Conservation (phyloP, 2,888 invertebrate species). For the Galerucella nymphaeae region DNA sequence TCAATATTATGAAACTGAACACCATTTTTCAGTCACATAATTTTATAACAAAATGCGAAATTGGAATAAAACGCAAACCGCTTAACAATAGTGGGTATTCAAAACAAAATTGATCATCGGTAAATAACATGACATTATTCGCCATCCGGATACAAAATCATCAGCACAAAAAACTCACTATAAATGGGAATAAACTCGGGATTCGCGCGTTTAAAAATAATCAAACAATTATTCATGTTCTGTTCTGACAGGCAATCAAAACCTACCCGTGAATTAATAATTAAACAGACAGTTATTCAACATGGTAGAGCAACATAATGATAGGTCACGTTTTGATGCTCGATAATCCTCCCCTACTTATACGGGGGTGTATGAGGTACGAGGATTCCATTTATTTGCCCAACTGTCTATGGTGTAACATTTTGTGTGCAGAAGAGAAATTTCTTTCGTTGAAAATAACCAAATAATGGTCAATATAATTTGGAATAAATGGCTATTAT, state of each 20-base stretch:
- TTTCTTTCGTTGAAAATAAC: too few relatives aligned
- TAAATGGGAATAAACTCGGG: slow-evolving; percentile 33
- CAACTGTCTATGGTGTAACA: neutral
- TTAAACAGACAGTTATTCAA: slow-evolving; percentile 49
- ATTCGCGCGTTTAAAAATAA: slow-evolving; percentile 42
- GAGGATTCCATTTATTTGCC: neutral
- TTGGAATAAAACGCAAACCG: slow-evolving; percentile 27
- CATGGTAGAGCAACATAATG: slow-evolving; percentile 53
- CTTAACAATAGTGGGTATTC: slow-evolving; percentile 22
- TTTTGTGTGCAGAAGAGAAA: neutral
- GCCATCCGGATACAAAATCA: slow-evolving; percentile 20
- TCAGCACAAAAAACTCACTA: slow-evolving; percentile 29
- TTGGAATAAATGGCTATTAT: too few relatives aligned
- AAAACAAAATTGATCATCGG: slow-evolving; percentile 32
- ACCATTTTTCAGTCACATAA: slow-evolving; percentile 15
- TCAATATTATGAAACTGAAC: slow-evolving; percentile 5
- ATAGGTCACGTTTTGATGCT: slow-evolving; percentile 59
- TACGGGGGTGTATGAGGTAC: neutral
- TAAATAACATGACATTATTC: slow-evolving; percentile 26
- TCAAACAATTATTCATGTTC: slow-evolving; percentile 46
- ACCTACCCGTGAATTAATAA: slow-evolving; percentile 50
- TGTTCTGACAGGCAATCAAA: slow-evolving; percentile 46
- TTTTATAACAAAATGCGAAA: slow-evolving; percentile 18
- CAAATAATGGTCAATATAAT: too few relatives aligned
- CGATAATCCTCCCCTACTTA: slow-evolving; percentile 54